Evolutionary conservation across 1,140 invertebrate species (phyloP).

Genomic region (Zaprionus vittiger): DNA sequence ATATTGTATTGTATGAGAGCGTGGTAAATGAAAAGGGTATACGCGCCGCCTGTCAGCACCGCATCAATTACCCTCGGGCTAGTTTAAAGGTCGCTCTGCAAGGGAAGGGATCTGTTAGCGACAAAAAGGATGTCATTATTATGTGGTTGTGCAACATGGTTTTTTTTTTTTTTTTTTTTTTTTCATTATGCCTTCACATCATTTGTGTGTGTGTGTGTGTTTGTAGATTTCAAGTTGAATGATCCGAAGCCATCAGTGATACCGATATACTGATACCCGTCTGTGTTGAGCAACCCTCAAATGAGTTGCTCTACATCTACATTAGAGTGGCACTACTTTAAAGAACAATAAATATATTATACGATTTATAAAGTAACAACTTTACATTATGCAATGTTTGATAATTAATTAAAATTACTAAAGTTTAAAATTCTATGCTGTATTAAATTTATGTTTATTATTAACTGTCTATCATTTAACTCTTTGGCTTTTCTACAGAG

Average conservation of each 20-base stretch:
- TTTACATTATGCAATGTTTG: too few species aligned
- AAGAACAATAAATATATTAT: too few species aligned
- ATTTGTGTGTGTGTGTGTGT: constrained; percentile 19
- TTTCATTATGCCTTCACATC: constrained; percentile 51
- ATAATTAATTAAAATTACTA: too few species aligned
- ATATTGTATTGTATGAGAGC: constrained; percentile 30
- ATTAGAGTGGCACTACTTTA: background rate
- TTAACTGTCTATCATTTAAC: too few species aligned
- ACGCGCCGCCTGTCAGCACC: constrained; percentile 24
- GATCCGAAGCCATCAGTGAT: constrained; percentile 52
- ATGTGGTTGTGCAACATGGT: constrained; percentile 75
- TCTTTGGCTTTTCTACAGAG: background rate
- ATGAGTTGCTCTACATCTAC: background rate
- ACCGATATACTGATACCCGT: constrained; percentile 33
- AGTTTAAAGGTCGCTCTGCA: constrained; percentile 32
- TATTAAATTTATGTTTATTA: too few species aligned
- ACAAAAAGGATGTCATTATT: constrained; percentile 79
- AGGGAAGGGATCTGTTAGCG: constrained; percentile 46
- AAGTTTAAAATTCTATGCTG: too few species aligned
- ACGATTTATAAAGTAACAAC: too few species aligned
- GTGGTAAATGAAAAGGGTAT: constrained; percentile 24
- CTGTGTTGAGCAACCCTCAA: constrained; percentile 55
- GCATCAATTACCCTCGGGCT: constrained; percentile 57
- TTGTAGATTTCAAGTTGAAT: constrained; percentile 51
- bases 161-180: constrained; percentile 42